A percentile compares a stretch with the other conserved stretches of the same genome.
Evolutionary conservation across 2,113 vertebrate genomes (phyloP).

Genomic region (Psammodynastes pulverulentus): DNA sequence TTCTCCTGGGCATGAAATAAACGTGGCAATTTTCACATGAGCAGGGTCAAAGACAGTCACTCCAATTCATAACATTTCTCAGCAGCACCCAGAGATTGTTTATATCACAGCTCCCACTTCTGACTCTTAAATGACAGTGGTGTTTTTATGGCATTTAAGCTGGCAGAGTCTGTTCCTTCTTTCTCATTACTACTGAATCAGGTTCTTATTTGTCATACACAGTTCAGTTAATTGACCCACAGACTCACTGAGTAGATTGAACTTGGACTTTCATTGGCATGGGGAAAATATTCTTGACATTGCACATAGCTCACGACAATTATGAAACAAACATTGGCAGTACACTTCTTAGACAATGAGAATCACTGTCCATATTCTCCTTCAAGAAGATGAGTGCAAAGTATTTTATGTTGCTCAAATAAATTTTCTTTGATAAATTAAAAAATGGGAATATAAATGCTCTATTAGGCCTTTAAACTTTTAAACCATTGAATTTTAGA

Average conservation of each 20-base stretch:
- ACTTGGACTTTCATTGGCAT: background rate
- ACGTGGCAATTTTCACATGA: background rate
- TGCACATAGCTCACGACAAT: fast-evolving
- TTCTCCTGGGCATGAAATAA: background rate
- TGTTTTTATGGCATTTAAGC: background rate
- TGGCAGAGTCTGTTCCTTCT: background rate
- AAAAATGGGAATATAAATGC: background rate
- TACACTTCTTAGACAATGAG: background rate
- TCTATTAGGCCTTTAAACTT: background rate
- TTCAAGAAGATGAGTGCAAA: constrained; percentile 3
- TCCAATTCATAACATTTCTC: background rate
- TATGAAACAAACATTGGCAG: constrained; percentile 1
- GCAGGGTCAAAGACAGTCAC: background rate
- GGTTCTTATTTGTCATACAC: background rate
- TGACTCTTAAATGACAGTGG: background rate
- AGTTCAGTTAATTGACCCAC: background rate
- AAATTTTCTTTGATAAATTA: constrained; percentile 18
- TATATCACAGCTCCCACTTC: background rate
- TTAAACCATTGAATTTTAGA: background rate
- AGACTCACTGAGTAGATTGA: background rate
- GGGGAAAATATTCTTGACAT: constrained; percentile 12
- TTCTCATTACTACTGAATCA: background rate
- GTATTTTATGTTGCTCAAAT: background rate
- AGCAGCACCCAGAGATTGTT: background rate
- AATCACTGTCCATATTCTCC: background rate